phyloP scores from a whole-genome alignment of 2,113 vertebrate genomes.

The Corynorhinus townsendii region DNA sequence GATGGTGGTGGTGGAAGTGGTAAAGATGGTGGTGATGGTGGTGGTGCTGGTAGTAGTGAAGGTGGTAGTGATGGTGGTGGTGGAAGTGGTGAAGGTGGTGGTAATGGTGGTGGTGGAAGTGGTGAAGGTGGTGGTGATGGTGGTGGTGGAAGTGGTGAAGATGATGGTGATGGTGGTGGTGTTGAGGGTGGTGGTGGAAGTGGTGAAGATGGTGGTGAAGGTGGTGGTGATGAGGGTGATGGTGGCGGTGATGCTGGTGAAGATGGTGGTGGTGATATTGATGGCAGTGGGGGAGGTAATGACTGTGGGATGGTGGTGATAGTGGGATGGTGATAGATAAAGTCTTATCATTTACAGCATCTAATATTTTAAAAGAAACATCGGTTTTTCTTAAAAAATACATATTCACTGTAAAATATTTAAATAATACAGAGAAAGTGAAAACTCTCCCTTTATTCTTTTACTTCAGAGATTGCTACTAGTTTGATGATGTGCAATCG shows the following conservation, averaged over 20 bases:
- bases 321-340: neutral
- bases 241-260: neutral
- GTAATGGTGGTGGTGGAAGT: neutral
- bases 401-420: neutral
- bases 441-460: neutral
- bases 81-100: neutral
- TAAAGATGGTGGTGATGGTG: neutral
- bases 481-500: no score
- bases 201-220: no score
- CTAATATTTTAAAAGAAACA: neutral
- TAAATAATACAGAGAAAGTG: neutral
- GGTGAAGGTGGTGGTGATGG: neutral
- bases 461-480: neutral
- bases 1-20: accelerated
- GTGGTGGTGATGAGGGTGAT: neutral
- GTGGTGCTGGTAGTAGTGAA: neutral
- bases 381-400: neutral
- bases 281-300: accelerated
- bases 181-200: neutral
- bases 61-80: no score
- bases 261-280: accelerated
- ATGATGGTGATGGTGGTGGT: neutral
- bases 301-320: neutral
- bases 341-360: neutral
- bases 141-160: neutral